Conservation (phyloP, 2,888 invertebrate species). For the Leptinotarsa rubiginosa region DNA sequence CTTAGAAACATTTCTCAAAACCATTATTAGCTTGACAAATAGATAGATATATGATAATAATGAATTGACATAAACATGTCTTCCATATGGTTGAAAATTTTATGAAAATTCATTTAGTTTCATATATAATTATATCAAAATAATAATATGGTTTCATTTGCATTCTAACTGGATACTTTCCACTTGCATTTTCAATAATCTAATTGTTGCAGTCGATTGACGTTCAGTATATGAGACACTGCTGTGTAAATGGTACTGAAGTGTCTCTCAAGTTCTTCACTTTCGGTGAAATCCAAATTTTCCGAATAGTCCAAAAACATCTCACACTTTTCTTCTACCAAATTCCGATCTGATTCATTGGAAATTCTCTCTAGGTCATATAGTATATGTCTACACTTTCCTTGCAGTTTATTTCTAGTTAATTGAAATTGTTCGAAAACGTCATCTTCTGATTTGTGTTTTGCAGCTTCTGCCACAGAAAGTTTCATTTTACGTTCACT, state of each 20-base stretch:
- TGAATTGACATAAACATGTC: too few relatives aligned
- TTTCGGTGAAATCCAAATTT: background rate
- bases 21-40: too few relatives aligned
- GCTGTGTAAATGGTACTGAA: background rate
- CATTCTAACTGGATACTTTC: background rate
- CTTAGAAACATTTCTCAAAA: conserved; percentile 19
- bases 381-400: background rate
- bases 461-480: conserved; percentile 34
- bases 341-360: background rate
- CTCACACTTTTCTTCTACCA: background rate
- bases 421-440: conserved; percentile 28
- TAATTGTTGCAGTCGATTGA: background rate
- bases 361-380: background rate
- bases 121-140: conserved; percentile 19
- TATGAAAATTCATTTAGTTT: background rate
- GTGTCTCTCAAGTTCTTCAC: background rate
- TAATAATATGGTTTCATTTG: too few relatives aligned
- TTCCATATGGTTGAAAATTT: too few relatives aligned
- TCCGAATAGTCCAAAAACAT: background rate
- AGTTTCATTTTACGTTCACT: conserved; percentile 39
- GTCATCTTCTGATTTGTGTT: conserved; percentile 36
- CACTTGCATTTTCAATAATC: background rate
- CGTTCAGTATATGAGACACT: background rate
- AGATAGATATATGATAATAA: too few relatives aligned
- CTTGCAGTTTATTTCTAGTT: background rate